Evolutionary conservation across 1,140 invertebrate genomes (phyloP).

Genomic region (Zeugodacus cucurbitae): DNA sequence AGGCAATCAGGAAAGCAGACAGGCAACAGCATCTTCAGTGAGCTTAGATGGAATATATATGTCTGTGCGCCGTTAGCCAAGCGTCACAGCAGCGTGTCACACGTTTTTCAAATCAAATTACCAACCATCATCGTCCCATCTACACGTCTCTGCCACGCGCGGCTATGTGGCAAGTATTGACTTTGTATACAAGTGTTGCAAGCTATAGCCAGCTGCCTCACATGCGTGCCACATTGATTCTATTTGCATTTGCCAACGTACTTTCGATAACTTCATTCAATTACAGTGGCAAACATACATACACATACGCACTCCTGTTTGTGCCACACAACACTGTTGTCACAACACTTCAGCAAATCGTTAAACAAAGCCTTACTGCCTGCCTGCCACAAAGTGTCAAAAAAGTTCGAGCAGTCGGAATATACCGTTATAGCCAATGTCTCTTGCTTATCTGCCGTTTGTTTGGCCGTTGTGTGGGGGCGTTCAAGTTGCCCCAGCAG

Average conservation of each 20-base stretch:
- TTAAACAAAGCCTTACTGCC: constrained; percentile 11
- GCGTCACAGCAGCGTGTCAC: constrained; percentile 35
- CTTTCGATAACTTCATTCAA: constrained; percentile 41
- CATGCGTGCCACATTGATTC: constrained; percentile 28
- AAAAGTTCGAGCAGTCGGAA: constrained; percentile 23
- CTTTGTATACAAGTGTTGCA: constrained; percentile 8
- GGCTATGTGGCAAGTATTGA: not conserved
- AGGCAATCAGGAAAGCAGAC: not conserved
- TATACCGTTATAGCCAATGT: not conserved
- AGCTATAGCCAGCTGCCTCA: not conserved
- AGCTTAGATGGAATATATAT: no score
- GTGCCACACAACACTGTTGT: constrained; percentile 35
- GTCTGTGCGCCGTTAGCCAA: not conserved
- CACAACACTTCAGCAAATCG: constrained; percentile 44
- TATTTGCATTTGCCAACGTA: constrained; percentile 42
- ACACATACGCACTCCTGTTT: not conserved
- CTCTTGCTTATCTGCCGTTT: not conserved
- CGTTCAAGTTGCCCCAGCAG: not conserved
- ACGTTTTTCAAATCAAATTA: constrained; percentile 42
- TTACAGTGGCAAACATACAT: not conserved
- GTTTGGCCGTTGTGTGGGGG: constrained; percentile 14
- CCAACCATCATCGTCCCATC: not conserved
- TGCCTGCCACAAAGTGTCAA: constrained; percentile 5
- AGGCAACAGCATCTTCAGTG: not conserved
- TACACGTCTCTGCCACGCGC: not conserved